These are phyloP conservation scores for Drosophila ambigua DNA, from an alignment of 1,140 invertebrate genomes.

Conservation along the genomic window DNA sequence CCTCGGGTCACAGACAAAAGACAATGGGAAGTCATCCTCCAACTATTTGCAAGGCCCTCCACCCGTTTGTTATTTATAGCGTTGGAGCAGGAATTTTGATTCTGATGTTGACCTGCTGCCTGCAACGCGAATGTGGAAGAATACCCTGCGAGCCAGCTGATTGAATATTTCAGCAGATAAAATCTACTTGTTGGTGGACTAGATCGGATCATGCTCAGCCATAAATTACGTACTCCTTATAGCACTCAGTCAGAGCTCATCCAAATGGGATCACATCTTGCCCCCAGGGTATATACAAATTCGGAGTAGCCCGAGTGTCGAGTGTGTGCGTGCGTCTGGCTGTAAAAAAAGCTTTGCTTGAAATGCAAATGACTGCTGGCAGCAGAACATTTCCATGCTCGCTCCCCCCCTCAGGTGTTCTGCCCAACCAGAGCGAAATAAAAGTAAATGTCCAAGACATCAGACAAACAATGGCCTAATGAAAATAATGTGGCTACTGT, in stretches of 20 bases:
- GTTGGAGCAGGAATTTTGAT: too few relatives aligned
- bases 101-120: not conserved
- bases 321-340: conserved; percentile 19
- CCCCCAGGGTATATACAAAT: too few relatives aligned
- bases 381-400: conserved; percentile 34
- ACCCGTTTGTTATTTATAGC: conserved; percentile 7
- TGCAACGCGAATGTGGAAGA: not conserved
- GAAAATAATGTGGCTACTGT: conserved; percentile 78
- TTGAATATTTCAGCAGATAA: too few relatives aligned
- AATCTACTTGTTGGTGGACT: too few relatives aligned
- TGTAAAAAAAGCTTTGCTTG: conserved; percentile 71
- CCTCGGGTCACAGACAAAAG: conserved; percentile 64
- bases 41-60: conserved; percentile 69
- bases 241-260: too few relatives aligned
- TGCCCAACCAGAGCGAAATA: conserved; percentile 33
- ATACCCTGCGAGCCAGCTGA: too few relatives aligned
- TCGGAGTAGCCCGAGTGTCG: too few relatives aligned
- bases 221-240: too few relatives aligned
- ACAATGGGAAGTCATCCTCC: conserved; percentile 69
- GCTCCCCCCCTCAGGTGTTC: conserved; percentile 35
- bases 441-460: conserved; percentile 45
- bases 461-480: conserved; percentile 62
- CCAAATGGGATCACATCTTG: too few relatives aligned
- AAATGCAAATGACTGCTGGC: conserved; percentile 74
- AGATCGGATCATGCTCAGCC: too few relatives aligned